Evolutionary conservation across 2,888 invertebrate genomes (phyloP), one percentile per base, ranked within the genome.

Genomic region (Megaustenia siamemsis): DNA sequence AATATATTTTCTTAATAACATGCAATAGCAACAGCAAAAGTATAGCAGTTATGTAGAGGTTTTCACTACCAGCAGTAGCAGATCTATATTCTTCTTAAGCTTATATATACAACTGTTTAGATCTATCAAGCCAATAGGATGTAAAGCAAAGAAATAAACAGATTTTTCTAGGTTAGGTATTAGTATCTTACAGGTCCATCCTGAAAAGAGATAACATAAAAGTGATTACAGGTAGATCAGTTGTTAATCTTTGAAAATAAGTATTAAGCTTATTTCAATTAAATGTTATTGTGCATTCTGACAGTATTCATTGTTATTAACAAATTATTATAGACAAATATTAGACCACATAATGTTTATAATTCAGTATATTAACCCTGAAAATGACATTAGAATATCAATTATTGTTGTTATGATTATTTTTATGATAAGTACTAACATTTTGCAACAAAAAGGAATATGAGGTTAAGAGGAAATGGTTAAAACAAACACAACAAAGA

Each of bases 141-240:
- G 45, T 43, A 12, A 43, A 71, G 45, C 43, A 40, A 43, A 43
- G 10, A 66, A 35, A 21, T 18, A n/a, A 43, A 35, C 28, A n/a
- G n/a, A 43, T 12, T 45, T 43, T 43, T 32, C 28, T 63, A 32
- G 18, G 10, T 21, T 32, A 32, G 38, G 15, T 40, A 24, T 38
- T n/a, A 56, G 8, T 38, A 24, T 40, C 76, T 77, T 35, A 77
- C 76, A n/a, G 76, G 76, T 77, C 76, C 76, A 38, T 21, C n/a
- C 76, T 77, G 76, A 77, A 77, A 77, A 38, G 21, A 56, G 21
- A 77, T 8, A 77, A 77, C 40, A 38, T 56, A 12, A 60, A 56
- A 3, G 38, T n/a, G 12, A 60, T 60, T 77, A 77, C 8, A 4
- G 15, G 24, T 32, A 73, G 35, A 15, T 49, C 15, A 63, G 63